Evolutionary conservation across 2,113 vertebrate species (phyloP).

Genomic region (Noctilio leporinus): DNA sequence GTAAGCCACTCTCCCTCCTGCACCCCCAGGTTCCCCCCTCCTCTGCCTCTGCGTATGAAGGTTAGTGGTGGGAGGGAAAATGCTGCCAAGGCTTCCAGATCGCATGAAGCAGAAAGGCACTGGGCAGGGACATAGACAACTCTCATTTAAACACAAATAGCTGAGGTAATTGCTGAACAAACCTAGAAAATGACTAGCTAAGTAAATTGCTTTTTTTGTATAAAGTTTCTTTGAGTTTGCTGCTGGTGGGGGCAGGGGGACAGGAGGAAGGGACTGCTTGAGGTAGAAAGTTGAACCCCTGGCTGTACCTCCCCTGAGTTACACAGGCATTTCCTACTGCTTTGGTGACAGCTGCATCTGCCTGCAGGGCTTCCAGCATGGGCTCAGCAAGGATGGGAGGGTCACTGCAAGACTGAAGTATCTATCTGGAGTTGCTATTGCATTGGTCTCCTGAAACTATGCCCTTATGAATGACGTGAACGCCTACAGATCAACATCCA

Average conservation of each 20-base stretch:
- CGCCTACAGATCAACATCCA: not conserved
- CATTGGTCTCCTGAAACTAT: not conserved
- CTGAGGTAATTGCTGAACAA: slow-evolving; percentile 67
- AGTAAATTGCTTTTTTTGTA: slow-evolving; percentile 52
- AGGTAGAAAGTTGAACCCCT: not conserved
- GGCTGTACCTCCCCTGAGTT: not conserved
- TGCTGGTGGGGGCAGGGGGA: not conserved
- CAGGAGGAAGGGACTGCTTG: not conserved
- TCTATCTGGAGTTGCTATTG: no score
- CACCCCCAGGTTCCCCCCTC: accelerated
- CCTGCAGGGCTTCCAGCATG: not conserved
- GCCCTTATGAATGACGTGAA: not conserved
- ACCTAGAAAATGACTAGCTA: slow-evolving; percentile 57
- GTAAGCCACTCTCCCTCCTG: not conserved
- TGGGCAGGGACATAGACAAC: not conserved
- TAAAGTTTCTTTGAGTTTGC: not conserved
- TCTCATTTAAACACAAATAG: slow-evolving; percentile 60
- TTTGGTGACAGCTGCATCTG: not conserved
- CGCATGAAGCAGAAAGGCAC: slow-evolving; percentile 57
- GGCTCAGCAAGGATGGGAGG: not conserved
- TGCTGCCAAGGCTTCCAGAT: slow-evolving; percentile 13
- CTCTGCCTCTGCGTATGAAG: not conserved
- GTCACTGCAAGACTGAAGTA: not conserved
- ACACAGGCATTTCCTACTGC: not conserved
- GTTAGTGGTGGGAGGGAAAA: not conserved